Evolutionary conservation across 2,888 invertebrate species (phyloP).

Genomic region (Yponomeuta cagnagella): DNA sequence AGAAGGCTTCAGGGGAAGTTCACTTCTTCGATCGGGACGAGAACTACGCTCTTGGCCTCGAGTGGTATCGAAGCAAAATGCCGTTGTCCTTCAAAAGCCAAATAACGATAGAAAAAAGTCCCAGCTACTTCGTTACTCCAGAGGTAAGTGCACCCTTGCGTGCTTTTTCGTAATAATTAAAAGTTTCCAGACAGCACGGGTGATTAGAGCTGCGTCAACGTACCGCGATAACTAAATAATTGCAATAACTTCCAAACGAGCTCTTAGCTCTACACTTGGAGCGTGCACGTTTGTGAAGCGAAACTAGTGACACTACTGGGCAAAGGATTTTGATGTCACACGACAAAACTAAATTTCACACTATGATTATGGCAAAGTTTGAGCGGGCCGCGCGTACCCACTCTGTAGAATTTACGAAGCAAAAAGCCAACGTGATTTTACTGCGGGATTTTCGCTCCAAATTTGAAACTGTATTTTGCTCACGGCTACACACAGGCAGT

Average conservation of each 20-base stretch:
- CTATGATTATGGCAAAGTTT: slow-evolving; percentile 1
- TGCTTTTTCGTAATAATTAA: background rate
- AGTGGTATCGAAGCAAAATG: slow-evolving; percentile 97
- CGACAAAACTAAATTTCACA: background rate
- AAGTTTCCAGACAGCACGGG: background rate
- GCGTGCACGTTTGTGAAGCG: background rate
- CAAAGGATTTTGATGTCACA: background rate
- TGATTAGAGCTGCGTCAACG: background rate
- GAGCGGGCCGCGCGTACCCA: background rate
- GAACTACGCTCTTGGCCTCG: slow-evolving; percentile 92
- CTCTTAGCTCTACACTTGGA: background rate
- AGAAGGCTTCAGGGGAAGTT: slow-evolving; percentile 94
- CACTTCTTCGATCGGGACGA: slow-evolving; percentile 98
- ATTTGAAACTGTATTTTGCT: background rate
- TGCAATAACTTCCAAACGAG: background rate
- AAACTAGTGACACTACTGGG: background rate
- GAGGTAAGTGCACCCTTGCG: slow-evolving; percentile 78
- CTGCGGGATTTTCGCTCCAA: background rate
- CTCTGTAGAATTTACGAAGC: background rate
- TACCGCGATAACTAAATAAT: background rate
- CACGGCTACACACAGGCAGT: background rate
- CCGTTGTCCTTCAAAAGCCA: slow-evolving; percentile 94
- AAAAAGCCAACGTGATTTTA: background rate
- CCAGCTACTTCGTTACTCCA: slow-evolving; percentile 97
- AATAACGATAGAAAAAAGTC: slow-evolving; percentile 97